Base-by-base conservation (phyloP, 2,888 invertebrate genomes). In the Kryphioiulus occultus region DNA sequence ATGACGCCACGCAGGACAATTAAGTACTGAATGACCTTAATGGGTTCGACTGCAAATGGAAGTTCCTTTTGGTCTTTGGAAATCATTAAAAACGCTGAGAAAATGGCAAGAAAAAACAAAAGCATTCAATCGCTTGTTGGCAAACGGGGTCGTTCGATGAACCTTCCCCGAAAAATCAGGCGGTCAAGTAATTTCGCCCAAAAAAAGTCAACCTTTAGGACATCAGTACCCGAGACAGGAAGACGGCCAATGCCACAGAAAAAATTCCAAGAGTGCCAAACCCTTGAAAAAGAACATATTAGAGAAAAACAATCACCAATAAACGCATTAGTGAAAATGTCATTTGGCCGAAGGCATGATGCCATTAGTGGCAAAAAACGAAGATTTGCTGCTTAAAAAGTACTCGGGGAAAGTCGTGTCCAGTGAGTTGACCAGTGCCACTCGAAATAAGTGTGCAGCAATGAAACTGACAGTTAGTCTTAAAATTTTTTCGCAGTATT, bases 271-370 rank as follows among this genome's bases (percentile, higher is more conserved):
- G 12, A 78, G 2, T 26, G 68, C 68, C 68, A 68, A 68, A 68
- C 68, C 68, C 68, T 68, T 68, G 68, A 68, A 68, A 68, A 9
- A 68, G 68, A 26, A 26, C 68, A 68, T 68, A 68, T 68, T 68
- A 68, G 26, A 7, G 22, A 68, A 53, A 68, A 78, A 78, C 78
- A 78, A 30, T 78, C 78, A 78, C 78, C 78, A 78, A 78, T 78
- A 78, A 78, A 78, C 78, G 78, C 78, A 78, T 78, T 78, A 78
- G 78, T 15, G 78, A 78, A 78, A 78, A 78, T 30, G 26, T 30
- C 78, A 30, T 26, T 78, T 78, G 3, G 78, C 78, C 78, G 7
- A 30, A 15, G 30, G 78, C 68, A 26, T 10, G 68, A 30, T 30
- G 30, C 78, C 68, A 68, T 68, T 68, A 78, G 30, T 78, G 26